phyloP scores from a whole-genome alignment of 37 sponge, comb jelly and placozoan genomes.

The Petrosia ficiformis region DNA sequence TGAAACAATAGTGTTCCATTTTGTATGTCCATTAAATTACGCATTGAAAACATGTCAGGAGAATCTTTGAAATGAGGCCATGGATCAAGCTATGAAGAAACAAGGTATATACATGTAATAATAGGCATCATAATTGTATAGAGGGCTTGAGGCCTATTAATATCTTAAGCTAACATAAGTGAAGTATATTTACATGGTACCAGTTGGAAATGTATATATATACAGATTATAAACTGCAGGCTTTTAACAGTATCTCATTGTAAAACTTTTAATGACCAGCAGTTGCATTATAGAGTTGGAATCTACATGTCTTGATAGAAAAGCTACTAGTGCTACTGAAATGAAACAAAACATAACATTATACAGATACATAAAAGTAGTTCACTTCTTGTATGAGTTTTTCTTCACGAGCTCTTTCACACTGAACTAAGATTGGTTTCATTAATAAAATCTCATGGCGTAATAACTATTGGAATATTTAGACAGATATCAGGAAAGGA shows the following conservation, averaged over 20 bases:
- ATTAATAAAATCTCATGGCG: slow-evolving; percentile 68
- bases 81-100: slow-evolving; percentile 31
- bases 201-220: too few relatives aligned
- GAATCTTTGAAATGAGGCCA: slow-evolving; percentile 73
- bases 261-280: background rate
- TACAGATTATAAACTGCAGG: too few relatives aligned
- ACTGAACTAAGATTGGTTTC: slow-evolving; percentile 71
- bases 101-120: background rate
- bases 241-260: background rate
- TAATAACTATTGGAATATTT: slow-evolving; percentile 21
- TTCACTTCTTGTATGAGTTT: slow-evolving; percentile 51
- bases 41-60: slow-evolving; percentile 64
- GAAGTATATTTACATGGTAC: too few relatives aligned
- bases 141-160: too few relatives aligned
- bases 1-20: slow-evolving; percentile 61
- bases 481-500: background rate
- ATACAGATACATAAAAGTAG: background rate
- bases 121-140: too few relatives aligned
- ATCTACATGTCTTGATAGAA: too few relatives aligned
- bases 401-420: slow-evolving; percentile 51
- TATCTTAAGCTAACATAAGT: too few relatives aligned
- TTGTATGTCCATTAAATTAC: slow-evolving; percentile 61
- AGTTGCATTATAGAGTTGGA: too few relatives aligned
- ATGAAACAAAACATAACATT: slow-evolving; percentile 9
- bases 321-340: too few relatives aligned